A percentile compares a stretch with the other conserved stretches of the same genome.
These are phyloP conservation scores for Dasysyrphus albostriatus DNA, from an alignment of 2,888 invertebrate genomes.

Conservation along the genomic window DNA sequence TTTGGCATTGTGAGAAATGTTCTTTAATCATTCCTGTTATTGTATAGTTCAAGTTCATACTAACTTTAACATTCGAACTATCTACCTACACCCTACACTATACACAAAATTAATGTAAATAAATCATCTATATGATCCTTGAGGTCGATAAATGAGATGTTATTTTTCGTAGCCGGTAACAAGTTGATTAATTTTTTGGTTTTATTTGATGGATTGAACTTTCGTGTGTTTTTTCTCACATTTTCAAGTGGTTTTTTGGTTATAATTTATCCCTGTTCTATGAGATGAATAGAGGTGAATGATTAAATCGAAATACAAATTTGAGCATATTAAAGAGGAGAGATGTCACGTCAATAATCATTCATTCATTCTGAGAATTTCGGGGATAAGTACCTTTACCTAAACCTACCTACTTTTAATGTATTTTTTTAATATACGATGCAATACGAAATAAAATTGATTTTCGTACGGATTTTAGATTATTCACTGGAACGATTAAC, in stretches of 20 bases:
- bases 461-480: too few relatives aligned
- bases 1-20: slow-evolving; percentile 23
- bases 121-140: slow-evolving; percentile 45
- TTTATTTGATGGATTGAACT: slow-evolving; percentile 38
- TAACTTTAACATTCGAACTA: slow-evolving; percentile 33
- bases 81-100: background rate
- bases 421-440: too few relatives aligned
- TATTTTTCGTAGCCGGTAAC: slow-evolving; percentile 28
- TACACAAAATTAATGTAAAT: slow-evolving; percentile 36
- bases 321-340: too few relatives aligned
- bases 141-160: slow-evolving; percentile 42
- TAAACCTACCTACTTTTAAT: too few relatives aligned
- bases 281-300: background rate
- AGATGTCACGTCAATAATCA: too few relatives aligned
- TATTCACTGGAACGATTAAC: too few relatives aligned
- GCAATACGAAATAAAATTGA: too few relatives aligned
- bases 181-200: slow-evolving; percentile 37
- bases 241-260: background rate
- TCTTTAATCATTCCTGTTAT: slow-evolving; percentile 22
- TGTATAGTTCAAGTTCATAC: slow-evolving; percentile 34
- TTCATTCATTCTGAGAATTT: too few relatives aligned
- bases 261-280: background rate
- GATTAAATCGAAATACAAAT: background rate
- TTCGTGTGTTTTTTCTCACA: background rate
- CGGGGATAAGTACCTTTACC: too few relatives aligned